Evolutionary conservation across 1,140 invertebrate genomes (phyloP).

Genomic region (Halictus rubicundus): DNA sequence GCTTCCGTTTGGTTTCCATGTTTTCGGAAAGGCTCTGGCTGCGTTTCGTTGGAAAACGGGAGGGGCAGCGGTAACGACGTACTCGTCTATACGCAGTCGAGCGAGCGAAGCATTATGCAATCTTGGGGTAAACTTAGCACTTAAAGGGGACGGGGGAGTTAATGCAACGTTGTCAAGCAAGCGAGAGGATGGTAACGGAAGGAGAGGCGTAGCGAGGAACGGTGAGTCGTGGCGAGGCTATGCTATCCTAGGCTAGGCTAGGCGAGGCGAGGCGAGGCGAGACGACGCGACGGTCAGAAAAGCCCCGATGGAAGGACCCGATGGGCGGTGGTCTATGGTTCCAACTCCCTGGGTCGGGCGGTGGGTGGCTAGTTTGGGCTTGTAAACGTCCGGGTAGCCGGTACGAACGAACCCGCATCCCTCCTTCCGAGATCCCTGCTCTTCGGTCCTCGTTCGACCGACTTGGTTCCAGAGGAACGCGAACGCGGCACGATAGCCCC

Average conservation of each 20-base stretch:
- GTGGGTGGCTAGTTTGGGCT: conserved; percentile 55
- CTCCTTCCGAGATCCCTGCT: conserved; percentile 35
- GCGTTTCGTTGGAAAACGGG: neutral
- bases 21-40: neutral
- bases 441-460: conserved; percentile 47
- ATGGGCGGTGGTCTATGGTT: conserved; percentile 61
- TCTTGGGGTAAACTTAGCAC: conserved; percentile 79
- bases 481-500: conserved; percentile 59
- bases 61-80: conserved; percentile 13
- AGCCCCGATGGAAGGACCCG: conserved; percentile 56
- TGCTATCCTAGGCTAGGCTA: neutral
- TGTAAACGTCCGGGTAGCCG: conserved; percentile 60
- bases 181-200: conserved; percentile 15
- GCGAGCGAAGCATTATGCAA: conserved; percentile 73
- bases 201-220: neutral
- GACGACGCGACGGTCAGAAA: conserved; percentile 31
- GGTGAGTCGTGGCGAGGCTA: neutral
- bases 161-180: conserved; percentile 73
- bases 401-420: conserved; percentile 47
- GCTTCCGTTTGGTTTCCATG: neutral
- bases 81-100: conserved; percentile 57
- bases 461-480: conserved; percentile 41
- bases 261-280: neutral
- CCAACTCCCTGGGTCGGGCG: conserved; percentile 55
- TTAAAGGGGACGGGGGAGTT: conserved; percentile 76